Evolutionary conservation across 2,113 vertebrate genomes (phyloP).

Genomic region (Diglossa brunneiventris): DNA sequence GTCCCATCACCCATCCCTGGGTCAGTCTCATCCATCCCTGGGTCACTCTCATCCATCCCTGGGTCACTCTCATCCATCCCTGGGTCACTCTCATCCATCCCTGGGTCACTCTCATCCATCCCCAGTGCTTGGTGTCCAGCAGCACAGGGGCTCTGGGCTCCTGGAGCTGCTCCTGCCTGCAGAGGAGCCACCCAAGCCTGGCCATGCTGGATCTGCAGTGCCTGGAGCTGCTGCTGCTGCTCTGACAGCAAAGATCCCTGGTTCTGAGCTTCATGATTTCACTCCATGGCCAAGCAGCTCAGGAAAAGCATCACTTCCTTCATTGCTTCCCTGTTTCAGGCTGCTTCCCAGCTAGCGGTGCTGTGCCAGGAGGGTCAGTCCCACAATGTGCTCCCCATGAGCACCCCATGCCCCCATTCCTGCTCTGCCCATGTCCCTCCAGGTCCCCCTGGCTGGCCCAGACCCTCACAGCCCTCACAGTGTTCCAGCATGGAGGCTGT

Average conservation of each 20-base stretch:
- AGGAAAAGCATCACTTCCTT: background rate
- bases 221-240: background rate
- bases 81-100: too few relatives aligned
- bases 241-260: background rate
- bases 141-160: background rate
- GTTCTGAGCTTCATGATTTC: background rate
- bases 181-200: background rate
- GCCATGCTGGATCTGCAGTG: background rate
- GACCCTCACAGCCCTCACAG: background rate
- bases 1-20: too few relatives aligned
- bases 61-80: too few relatives aligned
- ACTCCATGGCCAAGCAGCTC: background rate
- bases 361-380: rapidly evolving
- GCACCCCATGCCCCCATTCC: rapidly evolving
- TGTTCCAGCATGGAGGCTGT: background rate
- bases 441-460: background rate
- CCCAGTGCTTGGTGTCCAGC: rapidly evolving
- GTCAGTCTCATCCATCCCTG: too few relatives aligned
- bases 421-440: background rate
- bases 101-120: too few relatives aligned
- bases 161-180: background rate
- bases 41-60: too few relatives aligned
- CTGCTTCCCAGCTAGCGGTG: background rate
- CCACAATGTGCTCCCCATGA: rapidly evolving
- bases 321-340: background rate